Conservation (phyloP, 2,113 vertebrate species). For the Chaetodon auriga region DNA sequence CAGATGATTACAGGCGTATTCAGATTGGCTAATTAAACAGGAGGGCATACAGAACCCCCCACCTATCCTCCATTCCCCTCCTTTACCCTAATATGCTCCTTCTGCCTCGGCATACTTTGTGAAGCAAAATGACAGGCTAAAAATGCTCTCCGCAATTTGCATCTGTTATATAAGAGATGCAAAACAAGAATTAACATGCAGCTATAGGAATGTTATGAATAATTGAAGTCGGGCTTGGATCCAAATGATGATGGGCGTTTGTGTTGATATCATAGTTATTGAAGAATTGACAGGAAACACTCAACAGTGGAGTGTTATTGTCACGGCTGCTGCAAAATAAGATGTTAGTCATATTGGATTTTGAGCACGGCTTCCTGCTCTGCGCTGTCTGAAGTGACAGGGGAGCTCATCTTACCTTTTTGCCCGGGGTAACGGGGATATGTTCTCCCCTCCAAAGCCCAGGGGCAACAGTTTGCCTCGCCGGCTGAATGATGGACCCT, state of each 20-base stretch:
- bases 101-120: slow-evolving; percentile 43
- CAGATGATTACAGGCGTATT: slow-evolving; percentile 50
- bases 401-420: slow-evolving; percentile 53
- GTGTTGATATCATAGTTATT: slow-evolving; percentile 36
- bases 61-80: background rate
- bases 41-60: slow-evolving; percentile 23
- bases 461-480: slow-evolving; percentile 58
- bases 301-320: slow-evolving; percentile 14
- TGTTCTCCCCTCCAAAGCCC: slow-evolving; percentile 59
- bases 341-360: slow-evolving; percentile 29
- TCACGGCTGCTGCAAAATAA: slow-evolving; percentile 13
- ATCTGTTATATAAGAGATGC: slow-evolving; percentile 26
- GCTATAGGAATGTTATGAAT: slow-evolving; percentile 11
- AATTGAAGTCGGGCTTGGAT: slow-evolving; percentile 20
- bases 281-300: slow-evolving; percentile 15
- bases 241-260: slow-evolving; percentile 12
- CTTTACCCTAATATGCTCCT: slow-evolving; percentile 31
- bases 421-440: slow-evolving; percentile 40
- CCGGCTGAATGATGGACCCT: slow-evolving; percentile 56
- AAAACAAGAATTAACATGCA: slow-evolving; percentile 31
- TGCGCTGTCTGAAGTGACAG: slow-evolving; percentile 49
- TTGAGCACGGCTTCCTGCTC: slow-evolving; percentile 17
- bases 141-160: slow-evolving; percentile 28
- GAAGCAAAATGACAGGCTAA: slow-evolving; percentile 36
- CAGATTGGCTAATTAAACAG: slow-evolving; percentile 64